Evolutionary conservation across 2,888 invertebrate species (phyloP), one percentile per base, ranked within the genome.

Genomic region (Sesia apiformis): DNA sequence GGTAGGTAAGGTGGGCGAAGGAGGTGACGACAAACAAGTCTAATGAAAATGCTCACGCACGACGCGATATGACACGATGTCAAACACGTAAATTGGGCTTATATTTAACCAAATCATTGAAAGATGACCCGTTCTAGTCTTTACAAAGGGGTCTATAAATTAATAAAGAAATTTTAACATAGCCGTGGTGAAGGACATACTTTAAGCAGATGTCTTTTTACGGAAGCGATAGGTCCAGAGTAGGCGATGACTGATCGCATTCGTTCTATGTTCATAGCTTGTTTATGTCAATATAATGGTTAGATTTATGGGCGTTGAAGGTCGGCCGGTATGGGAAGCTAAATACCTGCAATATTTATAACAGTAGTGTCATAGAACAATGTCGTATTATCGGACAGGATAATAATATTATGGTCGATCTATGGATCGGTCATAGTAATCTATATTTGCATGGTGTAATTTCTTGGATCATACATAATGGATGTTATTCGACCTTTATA

Each of bases 11-110:
- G 56, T 58, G 61, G 59, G 61, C 57, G 59, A 52, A 38, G 52
- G 50, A 55, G 56, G 57, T 57, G 58, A 59, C 56, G 58, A 57
- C 55, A 57, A 59, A 59, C 56, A 55, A 46, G 50, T 40, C 50
- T 50, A 23, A 23, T 46, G n/a, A 46, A 46, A 23, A 46, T 23
- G 23, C 8, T 46, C 46, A 46, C 46, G 46, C 46, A 46, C 46
- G 46, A 4, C 46, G 23, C 46, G 46, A 46, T 8, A 46, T n/a
- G 46, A 8, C 46, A 8, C 46, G 23, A 46, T 46, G 8, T 46
- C 4, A 8, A n/a, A 8, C 23, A 23, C 23, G 46, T 46, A n/a
- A 46, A 4, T 46, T 46, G 23, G 46, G 46, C 46, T 46, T 46
- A 46, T 46, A 8, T 46, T 8, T 46, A 6, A 8, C 4, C 8